Conservation (phyloP, 1,140 invertebrate genomes). For the Cyclargus thomasi region DNA sequence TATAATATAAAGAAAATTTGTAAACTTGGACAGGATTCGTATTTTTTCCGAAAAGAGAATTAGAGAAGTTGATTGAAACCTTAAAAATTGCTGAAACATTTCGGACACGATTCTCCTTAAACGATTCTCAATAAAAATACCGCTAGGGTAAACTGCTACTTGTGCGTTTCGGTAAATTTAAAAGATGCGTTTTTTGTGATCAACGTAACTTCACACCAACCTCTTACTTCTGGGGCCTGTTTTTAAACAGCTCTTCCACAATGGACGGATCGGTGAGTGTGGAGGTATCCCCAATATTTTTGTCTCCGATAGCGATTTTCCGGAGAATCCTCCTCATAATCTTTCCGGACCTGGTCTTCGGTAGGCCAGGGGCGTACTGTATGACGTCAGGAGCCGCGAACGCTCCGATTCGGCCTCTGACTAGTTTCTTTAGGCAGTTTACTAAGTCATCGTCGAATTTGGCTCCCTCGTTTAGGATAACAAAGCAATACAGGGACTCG, state of each 20-base stretch:
- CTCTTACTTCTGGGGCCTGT: conserved; percentile 72
- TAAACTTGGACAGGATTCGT: neutral
- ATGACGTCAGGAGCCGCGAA: conserved; percentile 97
- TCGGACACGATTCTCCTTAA: neutral
- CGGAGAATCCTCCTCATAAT: conserved; percentile 96
- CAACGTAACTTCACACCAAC: neutral
- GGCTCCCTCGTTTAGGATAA: conserved; percentile 88
- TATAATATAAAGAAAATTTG: neutral
- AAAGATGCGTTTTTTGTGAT: neutral
- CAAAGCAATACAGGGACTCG: conserved; percentile 97
- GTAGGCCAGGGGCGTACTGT: conserved; percentile 92
- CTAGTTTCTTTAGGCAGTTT: conserved; percentile 86
- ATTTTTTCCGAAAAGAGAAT: neutral
- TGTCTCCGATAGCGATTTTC: conserved; percentile 93
- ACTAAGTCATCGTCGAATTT: conserved; percentile 82
- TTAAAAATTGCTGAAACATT: neutral
- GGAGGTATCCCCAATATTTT: conserved; percentile 93
- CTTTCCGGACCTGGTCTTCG: conserved; percentile 98
- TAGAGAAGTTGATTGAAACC: neutral
- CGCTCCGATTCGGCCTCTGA: conserved; percentile 94
- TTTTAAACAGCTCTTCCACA: conserved; percentile 86
- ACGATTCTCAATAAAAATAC: neutral
- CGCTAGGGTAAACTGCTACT: neutral
- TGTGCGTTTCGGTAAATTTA: conserved; percentile 9
- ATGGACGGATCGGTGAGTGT: conserved; percentile 93